Evolutionary conservation across 2,797 vertebrate species (phyloP), one percentile per base, ranked within the genome.

Genomic region (Pseudochaenichthys georgianus): DNA sequence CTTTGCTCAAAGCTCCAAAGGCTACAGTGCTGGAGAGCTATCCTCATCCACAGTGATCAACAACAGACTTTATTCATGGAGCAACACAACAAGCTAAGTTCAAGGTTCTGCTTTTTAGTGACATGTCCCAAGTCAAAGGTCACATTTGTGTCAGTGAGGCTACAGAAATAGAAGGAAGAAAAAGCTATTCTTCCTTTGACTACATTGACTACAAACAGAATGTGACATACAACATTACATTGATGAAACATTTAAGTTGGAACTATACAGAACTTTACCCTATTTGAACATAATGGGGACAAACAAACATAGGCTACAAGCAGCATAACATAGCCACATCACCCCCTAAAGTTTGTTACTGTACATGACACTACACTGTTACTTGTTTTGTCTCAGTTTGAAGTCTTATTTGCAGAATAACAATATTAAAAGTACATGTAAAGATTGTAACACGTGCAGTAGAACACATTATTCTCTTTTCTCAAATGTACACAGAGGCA

Each of bases 1-100:
- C 79, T 46, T 6, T 31, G 9, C 77, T 86, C 65, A 64, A 77
- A 77, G 77, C 77, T 73, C 67, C 13, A 46, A 13, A 45, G 68
- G 74, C 80, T 70, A 53, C 67, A 52, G 53, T 38, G 59, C 71
- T 57, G 17, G 43, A 60, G 46, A 69, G 59, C 28, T 15, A 47
- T 60, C 48, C 31, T 28, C 65, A 76, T 53, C 57, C 34, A 19
- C 51, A 57, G 19, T 63, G 16, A 67, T 73, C 70, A 76, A 78
- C 82, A 81, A 77, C 76, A 61, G 57, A 9, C 55, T 74, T 78
- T 68, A 48, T 31, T 54, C 57, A 47, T 59, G 8, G 0, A 46
- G 51, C 3, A 54, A 43, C 28, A 48, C 17, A 31, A 65, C 17
- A 38, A 31, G 43, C 64, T 53, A 17, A 9, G 1, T 62, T 48